Evolutionary conservation across 2,113 vertebrate species (phyloP).

Genomic region (Eptesicus fuscus): DNA sequence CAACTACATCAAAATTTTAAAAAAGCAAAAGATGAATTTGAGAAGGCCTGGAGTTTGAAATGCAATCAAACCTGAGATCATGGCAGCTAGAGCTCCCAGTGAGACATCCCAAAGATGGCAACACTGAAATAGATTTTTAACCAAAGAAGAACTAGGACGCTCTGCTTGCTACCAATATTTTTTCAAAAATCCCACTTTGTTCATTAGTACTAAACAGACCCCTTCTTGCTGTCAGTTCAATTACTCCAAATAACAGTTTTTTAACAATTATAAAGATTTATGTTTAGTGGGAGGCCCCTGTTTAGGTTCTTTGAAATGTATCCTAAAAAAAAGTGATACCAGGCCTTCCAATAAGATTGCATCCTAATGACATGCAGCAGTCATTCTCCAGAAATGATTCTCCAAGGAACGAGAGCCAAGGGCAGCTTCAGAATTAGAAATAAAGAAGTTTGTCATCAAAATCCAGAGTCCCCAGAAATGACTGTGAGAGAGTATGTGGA

Average conservation of each 20-base stretch:
- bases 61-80: background rate
- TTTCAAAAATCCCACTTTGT: background rate
- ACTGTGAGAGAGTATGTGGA: background rate
- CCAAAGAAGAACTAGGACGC: background rate
- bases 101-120: background rate
- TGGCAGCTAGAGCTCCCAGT: background rate
- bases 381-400: background rate
- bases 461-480: background rate
- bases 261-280: background rate
- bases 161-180: background rate
- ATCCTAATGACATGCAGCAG: background rate
- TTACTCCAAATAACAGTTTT: background rate
- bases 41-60: background rate
- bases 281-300: background rate
- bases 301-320: background rate
- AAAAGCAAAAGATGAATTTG: background rate
- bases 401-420: background rate
- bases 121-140: background rate
- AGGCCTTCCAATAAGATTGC: background rate
- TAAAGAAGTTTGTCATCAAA: background rate
- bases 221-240: background rate
- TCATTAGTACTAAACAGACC: background rate
- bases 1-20: background rate
- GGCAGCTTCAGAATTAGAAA: background rate
- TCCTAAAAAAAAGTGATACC: background rate